These are phyloP conservation scores for Erythrocercus mccallii DNA, from an alignment of 2,113 vertebrate species.

Conservation along the genomic window DNA sequence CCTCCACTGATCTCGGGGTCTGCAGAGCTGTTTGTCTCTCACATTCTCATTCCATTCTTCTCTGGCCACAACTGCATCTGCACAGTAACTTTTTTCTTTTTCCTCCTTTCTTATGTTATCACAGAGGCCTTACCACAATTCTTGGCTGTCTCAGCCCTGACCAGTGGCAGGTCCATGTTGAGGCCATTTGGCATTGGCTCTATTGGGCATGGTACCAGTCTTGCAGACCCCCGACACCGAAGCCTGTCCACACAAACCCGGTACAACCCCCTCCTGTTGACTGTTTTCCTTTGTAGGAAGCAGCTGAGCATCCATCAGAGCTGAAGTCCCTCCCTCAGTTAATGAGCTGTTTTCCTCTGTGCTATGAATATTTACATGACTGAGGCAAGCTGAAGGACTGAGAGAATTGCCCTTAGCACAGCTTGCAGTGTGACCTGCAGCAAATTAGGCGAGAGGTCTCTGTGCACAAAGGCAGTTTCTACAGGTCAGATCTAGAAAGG, in stretches of 20 bases:
- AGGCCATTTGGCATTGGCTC: not conserved
- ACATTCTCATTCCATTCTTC: not conserved
- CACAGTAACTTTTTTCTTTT: too few relatives aligned
- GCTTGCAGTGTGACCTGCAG: not conserved
- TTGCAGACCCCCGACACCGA: not conserved
- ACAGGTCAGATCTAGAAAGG: not conserved
- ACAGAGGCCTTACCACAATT: not conserved
- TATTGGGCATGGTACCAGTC: not conserved
- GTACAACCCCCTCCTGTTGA: not conserved
- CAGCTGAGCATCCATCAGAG: not conserved
- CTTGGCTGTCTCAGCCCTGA: not conserved
- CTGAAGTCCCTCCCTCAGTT: not conserved
- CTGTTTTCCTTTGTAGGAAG: not conserved
- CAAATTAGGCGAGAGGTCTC: accelerated
- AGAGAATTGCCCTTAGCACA: not conserved
- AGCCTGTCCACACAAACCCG: not conserved
- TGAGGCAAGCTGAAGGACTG: not conserved
- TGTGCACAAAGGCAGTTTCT: not conserved
- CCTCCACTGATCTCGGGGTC: not conserved
- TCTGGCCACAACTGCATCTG: not conserved
- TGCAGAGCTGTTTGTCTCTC: not conserved
- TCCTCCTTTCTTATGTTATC: not conserved
- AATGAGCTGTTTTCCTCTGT: not conserved
- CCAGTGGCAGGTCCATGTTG: not conserved
- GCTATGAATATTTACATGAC: not conserved